phyloP scores from a whole-genome alignment of 2,797 vertebrate species.

The Meda fulgida region DNA sequence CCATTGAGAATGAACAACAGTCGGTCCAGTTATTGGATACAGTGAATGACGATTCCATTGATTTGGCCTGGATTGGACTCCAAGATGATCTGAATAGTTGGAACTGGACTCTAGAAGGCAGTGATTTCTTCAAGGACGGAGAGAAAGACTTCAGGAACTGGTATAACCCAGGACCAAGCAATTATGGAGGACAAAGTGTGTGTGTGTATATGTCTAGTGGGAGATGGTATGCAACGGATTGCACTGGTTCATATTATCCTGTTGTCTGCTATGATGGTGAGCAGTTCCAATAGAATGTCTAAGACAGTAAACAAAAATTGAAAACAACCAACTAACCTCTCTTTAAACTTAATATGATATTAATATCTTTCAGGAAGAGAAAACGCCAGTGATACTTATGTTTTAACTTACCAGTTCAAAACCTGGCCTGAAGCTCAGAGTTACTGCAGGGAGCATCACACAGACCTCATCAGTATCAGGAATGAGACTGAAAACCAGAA shows the following conservation, averaged over 20 bases:
- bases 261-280: constrained; percentile 42
- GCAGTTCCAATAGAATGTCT: neutral
- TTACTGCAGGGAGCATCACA: constrained; percentile 33
- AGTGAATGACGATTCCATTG: neutral
- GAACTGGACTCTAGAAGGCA: neutral
- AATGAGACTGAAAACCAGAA: constrained; percentile 29
- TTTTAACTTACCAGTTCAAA: neutral
- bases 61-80: constrained; percentile 2
- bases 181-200: neutral
- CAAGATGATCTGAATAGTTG: neutral
- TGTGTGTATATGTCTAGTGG: neutral
- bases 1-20: neutral
- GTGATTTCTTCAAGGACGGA: neutral
- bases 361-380: neutral
- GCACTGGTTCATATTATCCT: no score
- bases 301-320: neutral
- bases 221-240: no score
- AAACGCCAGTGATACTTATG: neutral
- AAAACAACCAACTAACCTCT: neutral
- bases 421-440: constrained; percentile 45
- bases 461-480: constrained; percentile 21
- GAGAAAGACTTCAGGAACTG: neutral
- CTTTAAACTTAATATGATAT: neutral
- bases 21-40: neutral
- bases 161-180: rapidly evolving